phyloP scores from a whole-genome alignment of 2,113 vertebrate species.

The Nestor notabilis region DNA sequence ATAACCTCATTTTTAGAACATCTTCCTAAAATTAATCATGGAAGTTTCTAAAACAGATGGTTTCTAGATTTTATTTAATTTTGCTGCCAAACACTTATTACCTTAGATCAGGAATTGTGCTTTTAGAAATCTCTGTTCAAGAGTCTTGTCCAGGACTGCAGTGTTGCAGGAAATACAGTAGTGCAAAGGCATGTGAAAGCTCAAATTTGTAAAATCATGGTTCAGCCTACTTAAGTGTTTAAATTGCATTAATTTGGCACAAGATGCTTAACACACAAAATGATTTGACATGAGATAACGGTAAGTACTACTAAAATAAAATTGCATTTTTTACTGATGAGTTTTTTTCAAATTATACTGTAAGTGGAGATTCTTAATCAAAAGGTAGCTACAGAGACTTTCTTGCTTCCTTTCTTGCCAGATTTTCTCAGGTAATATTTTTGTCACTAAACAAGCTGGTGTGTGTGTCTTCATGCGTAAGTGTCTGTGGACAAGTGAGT shows the following conservation, averaged over 20 bases:
- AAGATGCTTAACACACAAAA: neutral
- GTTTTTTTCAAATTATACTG: neutral
- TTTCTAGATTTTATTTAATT: conserved; percentile 76
- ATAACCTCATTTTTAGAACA: conserved; percentile 74
- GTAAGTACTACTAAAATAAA: neutral
- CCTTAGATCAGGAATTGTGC: conserved; percentile 29
- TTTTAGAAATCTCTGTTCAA: neutral
- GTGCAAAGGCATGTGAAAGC: neutral
- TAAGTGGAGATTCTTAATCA: neutral
- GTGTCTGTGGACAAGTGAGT: neutral
- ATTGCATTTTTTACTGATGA: neutral
- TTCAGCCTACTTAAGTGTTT: neutral
- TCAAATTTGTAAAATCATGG: neutral
- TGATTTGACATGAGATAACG: fast-evolving
- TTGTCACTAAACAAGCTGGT: neutral
- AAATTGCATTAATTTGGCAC: neutral
- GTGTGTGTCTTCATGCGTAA: neutral
- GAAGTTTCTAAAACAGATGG: conserved; percentile 80
- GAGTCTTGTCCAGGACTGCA: neutral
- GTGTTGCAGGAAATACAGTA: neutral
- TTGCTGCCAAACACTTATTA: conserved; percentile 49
- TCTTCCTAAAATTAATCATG: conserved; percentile 77
- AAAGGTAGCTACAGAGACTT: neutral
- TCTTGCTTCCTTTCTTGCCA: neutral
- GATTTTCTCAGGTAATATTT: neutral